A percentile compares a stretch with the other conserved stretches of the same genome.
phyloP scores from a whole-genome alignment of 2,113 vertebrate species.

The Choloepus hoffmanni region DNA sequence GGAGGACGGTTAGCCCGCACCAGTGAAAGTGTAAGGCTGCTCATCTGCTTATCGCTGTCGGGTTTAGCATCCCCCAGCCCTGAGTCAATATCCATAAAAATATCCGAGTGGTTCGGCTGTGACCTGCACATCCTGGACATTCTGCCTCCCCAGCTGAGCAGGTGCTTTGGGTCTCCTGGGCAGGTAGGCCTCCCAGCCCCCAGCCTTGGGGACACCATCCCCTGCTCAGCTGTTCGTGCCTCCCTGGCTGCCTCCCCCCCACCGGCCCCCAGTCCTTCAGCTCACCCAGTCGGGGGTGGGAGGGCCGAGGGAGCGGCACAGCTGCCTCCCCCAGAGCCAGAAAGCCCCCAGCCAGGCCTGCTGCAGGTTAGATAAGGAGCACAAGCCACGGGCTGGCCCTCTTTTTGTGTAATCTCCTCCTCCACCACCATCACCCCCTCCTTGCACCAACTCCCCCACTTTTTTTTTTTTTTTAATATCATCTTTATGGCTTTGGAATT shows the following conservation, averaged over 20 bases:
- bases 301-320: not conserved
- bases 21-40: not conserved
- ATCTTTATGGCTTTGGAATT: slow-evolving; percentile 88
- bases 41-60: not conserved
- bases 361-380: slow-evolving; percentile 86
- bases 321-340: slow-evolving; percentile 72
- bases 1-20: too few species aligned
- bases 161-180: not conserved
- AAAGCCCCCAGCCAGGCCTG: slow-evolving; percentile 83
- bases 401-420: slow-evolving; percentile 59
- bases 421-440: not conserved
- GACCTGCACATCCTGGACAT: not conserved
- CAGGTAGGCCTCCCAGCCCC: too few species aligned
- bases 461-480: slow-evolving; percentile 82
- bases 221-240: not conserved
- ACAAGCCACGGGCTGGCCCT: slow-evolving; percentile 75
- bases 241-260: not conserved
- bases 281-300: not conserved
- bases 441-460: not conserved
- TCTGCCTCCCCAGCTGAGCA: not conserved
- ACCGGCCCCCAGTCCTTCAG: too few species aligned
- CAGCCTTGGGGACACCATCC: not conserved
- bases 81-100: not conserved
- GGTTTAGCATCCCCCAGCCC: not conserved
- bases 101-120: not conserved